Conservation (phyloP, 2,888 invertebrate genomes). For the Xanthia icteritia region DNA sequence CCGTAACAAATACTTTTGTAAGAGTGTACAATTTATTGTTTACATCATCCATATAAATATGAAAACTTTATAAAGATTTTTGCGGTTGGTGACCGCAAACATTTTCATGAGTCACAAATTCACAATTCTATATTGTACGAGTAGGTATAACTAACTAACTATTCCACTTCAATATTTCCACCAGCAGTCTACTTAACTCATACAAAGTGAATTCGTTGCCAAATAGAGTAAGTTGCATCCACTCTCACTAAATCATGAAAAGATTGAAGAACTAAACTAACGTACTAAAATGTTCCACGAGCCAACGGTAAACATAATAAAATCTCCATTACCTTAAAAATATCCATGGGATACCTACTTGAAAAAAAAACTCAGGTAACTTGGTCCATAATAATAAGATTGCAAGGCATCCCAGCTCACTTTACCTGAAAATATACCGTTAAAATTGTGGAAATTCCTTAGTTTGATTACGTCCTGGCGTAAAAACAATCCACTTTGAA, state of each 20-base stretch:
- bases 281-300: slow-evolving; percentile 52
- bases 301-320: slow-evolving; percentile 53
- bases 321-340: slow-evolving; percentile 60
- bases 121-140: not conserved
- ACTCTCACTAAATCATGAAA: slow-evolving; percentile 52
- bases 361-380: slow-evolving; percentile 68
- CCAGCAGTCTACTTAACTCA: not conserved
- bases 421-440: slow-evolving; percentile 75
- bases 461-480: slow-evolving; percentile 81
- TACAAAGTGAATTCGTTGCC: slow-evolving; percentile 15
- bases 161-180: slow-evolving; percentile 27
- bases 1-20: not conserved
- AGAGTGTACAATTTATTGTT: not conserved
- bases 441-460: slow-evolving; percentile 70
- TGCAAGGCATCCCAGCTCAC: slow-evolving; percentile 58
- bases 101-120: slow-evolving; percentile 21
- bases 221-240: slow-evolving; percentile 13
- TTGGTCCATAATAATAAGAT: slow-evolving; percentile 71
- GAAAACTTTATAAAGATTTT: not conserved
- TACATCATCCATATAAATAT: slow-evolving; percentile 20
- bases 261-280: slow-evolving; percentile 63
- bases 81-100: slow-evolving; percentile 45
- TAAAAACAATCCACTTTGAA: slow-evolving; percentile 83
- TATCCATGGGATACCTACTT: slow-evolving; percentile 58
- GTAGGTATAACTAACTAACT: not conserved